Evolutionary conservation across 2,113 vertebrate genomes (phyloP), one percentile per base, ranked within the genome.

Genomic region (Malurus elegans): DNA sequence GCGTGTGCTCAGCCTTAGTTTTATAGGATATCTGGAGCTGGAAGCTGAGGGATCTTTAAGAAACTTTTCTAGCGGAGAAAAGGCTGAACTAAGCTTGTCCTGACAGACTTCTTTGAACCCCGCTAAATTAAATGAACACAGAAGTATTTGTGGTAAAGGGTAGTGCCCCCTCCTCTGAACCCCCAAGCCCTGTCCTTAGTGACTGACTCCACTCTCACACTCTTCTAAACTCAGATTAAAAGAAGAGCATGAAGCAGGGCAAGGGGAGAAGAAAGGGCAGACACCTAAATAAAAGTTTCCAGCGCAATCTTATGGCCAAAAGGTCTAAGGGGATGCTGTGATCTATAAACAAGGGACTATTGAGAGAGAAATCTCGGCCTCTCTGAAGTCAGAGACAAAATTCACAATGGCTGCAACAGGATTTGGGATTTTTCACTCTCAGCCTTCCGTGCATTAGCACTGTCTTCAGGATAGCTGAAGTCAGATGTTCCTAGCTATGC

Each of bases 401-500:
- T 53, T 92, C 8, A 1, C 7, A n/a, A 18, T 50, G 50, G 44
- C 31, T 90, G 23, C 64, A 86, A 14, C 2, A n/a, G 19, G 8
- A 79, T 44, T 61, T 50, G 16, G 1, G 8, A 26, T 61, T 91
- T 93, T 92, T 91, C 28, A 7, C 19, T 72, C 67, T 67, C 32
- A 34, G 12, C 18, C 18, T 65, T 50, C 23, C 32, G n/a, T 54
- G 45, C 34, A 42, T 4, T 0, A 0, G 38, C 75, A 29, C 0
- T 1, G 54, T 58, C 53, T 80, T 56, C 32, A 80, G 24, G 21
- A 36, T 5, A 56, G 36, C 23, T 82, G 53, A 86, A 84, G 78
- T 61, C 26, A 54, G 38, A 15, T 62, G 64, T 86, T 84, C 26
- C 20, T 44, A 71, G 4, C 76, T 71, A 50, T 57, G 36, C 14